Evolutionary conservation across 2,797 vertebrate species (phyloP).

Genomic region (Karalla daura): DNA sequence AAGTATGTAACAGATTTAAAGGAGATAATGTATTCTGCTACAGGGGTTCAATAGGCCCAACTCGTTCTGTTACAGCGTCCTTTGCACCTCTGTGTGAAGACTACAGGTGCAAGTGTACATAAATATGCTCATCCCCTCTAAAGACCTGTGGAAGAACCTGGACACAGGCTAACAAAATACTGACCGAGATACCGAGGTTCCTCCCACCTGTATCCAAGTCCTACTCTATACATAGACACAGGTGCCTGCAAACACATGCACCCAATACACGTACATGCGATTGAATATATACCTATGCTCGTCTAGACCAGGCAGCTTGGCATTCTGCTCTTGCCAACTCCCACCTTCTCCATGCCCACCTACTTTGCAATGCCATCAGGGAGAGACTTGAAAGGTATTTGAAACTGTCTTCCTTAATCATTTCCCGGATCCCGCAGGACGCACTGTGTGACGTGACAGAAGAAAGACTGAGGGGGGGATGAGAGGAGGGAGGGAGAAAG

Average conservation of each 20-base stretch:
- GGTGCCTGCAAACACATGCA: neutral
- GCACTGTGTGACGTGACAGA: constrained; percentile 54
- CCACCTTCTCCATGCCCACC: constrained; percentile 72
- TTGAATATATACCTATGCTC: constrained; percentile 4
- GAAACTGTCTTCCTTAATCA: constrained; percentile 85
- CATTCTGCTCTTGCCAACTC: constrained; percentile 43
- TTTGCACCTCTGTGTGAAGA: neutral
- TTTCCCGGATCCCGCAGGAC: constrained; percentile 79
- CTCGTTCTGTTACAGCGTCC: neutral
- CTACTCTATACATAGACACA: neutral
- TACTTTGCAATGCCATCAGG: constrained; percentile 76
- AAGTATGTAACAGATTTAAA: constrained; percentile 48
- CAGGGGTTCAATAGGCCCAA: constrained; percentile 11
- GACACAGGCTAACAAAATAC: neutral
- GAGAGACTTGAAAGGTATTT: constrained; percentile 84
- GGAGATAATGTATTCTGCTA: constrained; percentile 26
- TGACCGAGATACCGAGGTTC: neutral
- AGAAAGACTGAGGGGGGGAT: constrained; percentile 28
- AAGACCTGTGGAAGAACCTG: neutral
- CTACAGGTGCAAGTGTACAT: neutral
- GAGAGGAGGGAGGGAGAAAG: neutral
- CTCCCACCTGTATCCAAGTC: neutral
- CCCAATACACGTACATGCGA: neutral
- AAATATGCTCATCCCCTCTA: neutral
- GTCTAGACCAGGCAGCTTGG: constrained; percentile 21